A percentile compares a stretch with the other conserved stretches of the same genome.
phyloP scores from a whole-genome alignment of 2,888 invertebrate genomes.

The Enoplolaimus lenunculus region DNA sequence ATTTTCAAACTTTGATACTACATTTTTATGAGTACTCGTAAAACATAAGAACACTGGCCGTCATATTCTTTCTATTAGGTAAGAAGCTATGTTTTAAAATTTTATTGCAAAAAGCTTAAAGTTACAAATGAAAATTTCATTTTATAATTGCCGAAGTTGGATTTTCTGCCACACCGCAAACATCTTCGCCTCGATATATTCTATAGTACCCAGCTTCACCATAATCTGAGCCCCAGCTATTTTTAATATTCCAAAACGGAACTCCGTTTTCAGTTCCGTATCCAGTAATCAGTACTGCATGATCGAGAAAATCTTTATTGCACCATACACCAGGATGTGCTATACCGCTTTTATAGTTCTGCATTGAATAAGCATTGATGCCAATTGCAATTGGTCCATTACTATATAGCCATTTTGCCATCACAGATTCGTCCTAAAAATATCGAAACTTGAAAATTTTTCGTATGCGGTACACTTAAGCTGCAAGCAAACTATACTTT shows the following conservation, averaged over 20 bases:
- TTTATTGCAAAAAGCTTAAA: too few species aligned
- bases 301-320: constrained; percentile 25
- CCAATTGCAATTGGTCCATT: constrained; percentile 31
- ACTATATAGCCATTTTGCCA: constrained; percentile 33
- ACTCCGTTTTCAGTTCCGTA: constrained; percentile 30
- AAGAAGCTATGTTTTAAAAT: too few species aligned
- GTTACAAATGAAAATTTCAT: too few species aligned
- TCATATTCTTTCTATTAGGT: too few species aligned
- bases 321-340: constrained; percentile 36
- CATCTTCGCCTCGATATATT: constrained; percentile 19
- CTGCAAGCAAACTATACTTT: too few species aligned
- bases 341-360: constrained; percentile 39
- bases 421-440: constrained; percentile 32
- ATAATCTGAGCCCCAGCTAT: constrained; percentile 36
- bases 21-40: too few species aligned
- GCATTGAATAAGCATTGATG: constrained; percentile 38
- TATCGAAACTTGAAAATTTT: neutral
- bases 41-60: too few species aligned
- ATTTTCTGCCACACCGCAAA: constrained; percentile 17
- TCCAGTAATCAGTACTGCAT: constrained; percentile 35
- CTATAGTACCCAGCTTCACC: constrained; percentile 38
- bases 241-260: constrained; percentile 39
- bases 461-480: too few species aligned
- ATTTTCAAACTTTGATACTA: too few species aligned
- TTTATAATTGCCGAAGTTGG: constrained; percentile 7